These are phyloP conservation scores for Microtus richardsoni DNA, from an alignment of 2,113 vertebrate species.

Conservation along the genomic window DNA sequence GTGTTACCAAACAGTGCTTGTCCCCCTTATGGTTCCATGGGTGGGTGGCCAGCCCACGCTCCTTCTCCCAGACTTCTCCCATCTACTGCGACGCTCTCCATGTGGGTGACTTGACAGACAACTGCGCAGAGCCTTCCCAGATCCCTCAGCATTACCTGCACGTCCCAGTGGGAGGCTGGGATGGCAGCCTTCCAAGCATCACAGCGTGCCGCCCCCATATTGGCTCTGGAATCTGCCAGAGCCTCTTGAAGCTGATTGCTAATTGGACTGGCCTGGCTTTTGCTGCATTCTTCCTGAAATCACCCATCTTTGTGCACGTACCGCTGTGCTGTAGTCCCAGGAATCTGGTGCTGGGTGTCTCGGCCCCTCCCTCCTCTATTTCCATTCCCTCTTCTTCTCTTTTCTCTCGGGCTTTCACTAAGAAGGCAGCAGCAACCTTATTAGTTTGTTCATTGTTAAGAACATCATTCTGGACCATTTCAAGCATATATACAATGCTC, in stretches of 20 bases:
- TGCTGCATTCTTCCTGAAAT: slow-evolving; percentile 14
- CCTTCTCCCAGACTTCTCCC: slow-evolving; percentile 43
- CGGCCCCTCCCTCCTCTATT: not conserved
- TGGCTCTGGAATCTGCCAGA: slow-evolving; percentile 36
- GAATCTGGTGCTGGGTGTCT: not conserved
- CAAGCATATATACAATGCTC: not conserved
- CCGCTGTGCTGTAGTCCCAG: not conserved
- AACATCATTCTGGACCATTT: not conserved
- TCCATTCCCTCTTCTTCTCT: not conserved
- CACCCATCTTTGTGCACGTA: not conserved
- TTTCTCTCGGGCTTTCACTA: not conserved
- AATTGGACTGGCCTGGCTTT: not conserved
- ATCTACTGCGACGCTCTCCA: not conserved
- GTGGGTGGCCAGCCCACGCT: slow-evolving; percentile 56
- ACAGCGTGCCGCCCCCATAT: not conserved
- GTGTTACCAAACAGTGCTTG: slow-evolving; percentile 58
- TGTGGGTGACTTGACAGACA: slow-evolving; percentile 78
- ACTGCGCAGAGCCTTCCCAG: slow-evolving; percentile 30
- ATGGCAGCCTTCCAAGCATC: slow-evolving; percentile 63
- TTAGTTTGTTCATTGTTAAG: not conserved
- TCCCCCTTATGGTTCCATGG: slow-evolving; percentile 29
- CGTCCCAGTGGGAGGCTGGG: slow-evolving; percentile 61
- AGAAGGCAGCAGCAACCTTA: not conserved
- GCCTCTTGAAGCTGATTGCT: slow-evolving; percentile 17
- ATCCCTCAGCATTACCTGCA: slow-evolving; percentile 42